Evolutionary conservation across 1,140 invertebrate genomes (phyloP).

Genomic region (Stegodyphus dumicola): DNA sequence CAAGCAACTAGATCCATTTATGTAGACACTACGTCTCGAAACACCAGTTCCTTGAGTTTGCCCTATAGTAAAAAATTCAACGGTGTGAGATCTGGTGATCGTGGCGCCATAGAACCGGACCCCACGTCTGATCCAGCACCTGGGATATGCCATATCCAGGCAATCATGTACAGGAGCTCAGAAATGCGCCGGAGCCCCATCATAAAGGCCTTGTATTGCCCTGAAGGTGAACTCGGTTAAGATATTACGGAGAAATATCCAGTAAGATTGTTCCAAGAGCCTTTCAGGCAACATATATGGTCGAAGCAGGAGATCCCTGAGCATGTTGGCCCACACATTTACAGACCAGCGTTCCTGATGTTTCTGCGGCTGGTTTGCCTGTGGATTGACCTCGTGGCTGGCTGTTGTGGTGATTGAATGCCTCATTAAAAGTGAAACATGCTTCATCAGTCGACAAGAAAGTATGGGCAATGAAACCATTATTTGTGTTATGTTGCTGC

Average conservation of each 20-base stretch:
- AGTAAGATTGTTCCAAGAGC: not conserved
- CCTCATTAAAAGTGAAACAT: too few relatives aligned
- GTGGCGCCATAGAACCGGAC: not conserved
- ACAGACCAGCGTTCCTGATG: not conserved
- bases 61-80: not conserved
- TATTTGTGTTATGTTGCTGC: not conserved
- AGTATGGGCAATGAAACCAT: not conserved
- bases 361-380: not conserved
- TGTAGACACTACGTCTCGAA: not conserved
- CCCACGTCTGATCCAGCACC: not conserved
- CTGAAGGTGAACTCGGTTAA: not conserved
- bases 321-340: not conserved
- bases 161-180: not conserved
- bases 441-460: too few relatives aligned
- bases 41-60: not conserved
- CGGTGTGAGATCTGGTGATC: not conserved
- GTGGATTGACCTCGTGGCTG: too few relatives aligned
- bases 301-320: not conserved
- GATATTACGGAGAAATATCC: not conserved
- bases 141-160: not conserved
- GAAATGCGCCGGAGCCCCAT: not conserved
- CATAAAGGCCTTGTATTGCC: not conserved
- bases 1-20: not conserved
- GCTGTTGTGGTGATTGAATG: too few relatives aligned
- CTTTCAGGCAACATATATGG: not conserved